Evolutionary conservation across 2,797 vertebrate species (phyloP), one percentile per base, ranked within the genome.

Genomic region (Micrastur ruficollis): DNA sequence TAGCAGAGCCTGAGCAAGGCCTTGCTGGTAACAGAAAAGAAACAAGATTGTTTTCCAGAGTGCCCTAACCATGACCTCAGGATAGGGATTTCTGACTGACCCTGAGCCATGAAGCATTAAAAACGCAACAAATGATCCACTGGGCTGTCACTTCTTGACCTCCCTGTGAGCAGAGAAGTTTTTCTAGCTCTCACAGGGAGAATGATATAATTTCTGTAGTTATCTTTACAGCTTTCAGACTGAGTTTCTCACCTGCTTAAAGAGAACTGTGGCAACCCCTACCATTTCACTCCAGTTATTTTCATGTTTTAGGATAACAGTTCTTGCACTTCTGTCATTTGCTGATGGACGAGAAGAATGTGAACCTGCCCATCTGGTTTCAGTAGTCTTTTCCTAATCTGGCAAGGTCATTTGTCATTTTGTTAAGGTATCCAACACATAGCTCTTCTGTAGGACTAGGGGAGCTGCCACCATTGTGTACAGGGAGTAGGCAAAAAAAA

Each of bases 41-140:
- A 82, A 71, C 53, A 68, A 82, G 92, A 88, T 79, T 88, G 75
- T 90, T 96, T 95, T 95, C 79, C 66, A 91, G 23, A 4, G 79
- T 91, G 84, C 93, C 86, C 92, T 94, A 91, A 46, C 53, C 40
- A 53, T 34, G 94, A 93, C 94, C 95, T 84, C 84, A 81, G 92
- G 86, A 89, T 47, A 79, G 84, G 91, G 91, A 88, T 93, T 97
- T 96, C 94, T 96, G 84, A 86, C 86, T 94, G 93, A 96, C 96
- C 94, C 72, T 73, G 90, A 84, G 85, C 75, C 79, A 62, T 27
- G 75, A 89, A 94, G 94, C 96, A 97, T 96, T 96, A 94, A 95
- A 94, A 97, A 86, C 40, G 1, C 81, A 96, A 70, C 87, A 93
- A 90, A 94, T 94, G 94, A 95, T 96, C 95, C 92, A 81, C 89